A percentile compares a stretch with the other conserved stretches of the same genome.
phyloP scores from a whole-genome alignment of 2,113 vertebrate species.

The Patagioenas fasciata region DNA sequence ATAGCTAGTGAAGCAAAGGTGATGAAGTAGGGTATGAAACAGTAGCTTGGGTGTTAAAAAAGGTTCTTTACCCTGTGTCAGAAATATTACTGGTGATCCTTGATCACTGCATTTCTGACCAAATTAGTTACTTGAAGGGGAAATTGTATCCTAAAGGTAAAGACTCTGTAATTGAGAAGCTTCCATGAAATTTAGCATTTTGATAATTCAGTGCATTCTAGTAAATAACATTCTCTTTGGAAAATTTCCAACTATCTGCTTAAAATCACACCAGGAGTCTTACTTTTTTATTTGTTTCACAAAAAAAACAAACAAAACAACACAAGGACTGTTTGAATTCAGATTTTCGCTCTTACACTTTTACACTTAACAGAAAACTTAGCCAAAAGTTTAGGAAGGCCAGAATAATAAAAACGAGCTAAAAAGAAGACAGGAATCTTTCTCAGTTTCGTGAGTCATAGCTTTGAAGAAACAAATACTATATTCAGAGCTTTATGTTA shows the following conservation, averaged over 20 bases:
- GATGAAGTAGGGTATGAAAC: background rate
- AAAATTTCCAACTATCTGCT: background rate
- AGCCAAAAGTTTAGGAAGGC: no score
- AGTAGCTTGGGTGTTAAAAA: background rate
- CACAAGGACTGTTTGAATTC: background rate
- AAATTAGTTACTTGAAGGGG: background rate
- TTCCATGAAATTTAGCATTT: background rate
- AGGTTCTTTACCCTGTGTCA: background rate
- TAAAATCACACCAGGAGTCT: background rate
- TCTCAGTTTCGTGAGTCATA: no score
- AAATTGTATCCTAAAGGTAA: background rate
- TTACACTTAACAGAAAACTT: background rate
- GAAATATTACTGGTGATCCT: background rate
- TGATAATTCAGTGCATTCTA: background rate
- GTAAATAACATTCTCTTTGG: background rate
- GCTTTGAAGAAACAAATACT: no score
- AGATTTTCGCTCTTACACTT: background rate
- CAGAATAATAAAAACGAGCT: no score
- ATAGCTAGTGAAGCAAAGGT: background rate
- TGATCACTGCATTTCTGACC: background rate
- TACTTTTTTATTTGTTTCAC: background rate
- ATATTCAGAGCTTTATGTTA: no score
- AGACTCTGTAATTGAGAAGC: background rate
- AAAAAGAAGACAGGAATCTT: no score
- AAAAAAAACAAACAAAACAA: background rate